phyloP scores from a whole-genome alignment of 2,888 invertebrate species.

The Alsophila aescularia region DNA sequence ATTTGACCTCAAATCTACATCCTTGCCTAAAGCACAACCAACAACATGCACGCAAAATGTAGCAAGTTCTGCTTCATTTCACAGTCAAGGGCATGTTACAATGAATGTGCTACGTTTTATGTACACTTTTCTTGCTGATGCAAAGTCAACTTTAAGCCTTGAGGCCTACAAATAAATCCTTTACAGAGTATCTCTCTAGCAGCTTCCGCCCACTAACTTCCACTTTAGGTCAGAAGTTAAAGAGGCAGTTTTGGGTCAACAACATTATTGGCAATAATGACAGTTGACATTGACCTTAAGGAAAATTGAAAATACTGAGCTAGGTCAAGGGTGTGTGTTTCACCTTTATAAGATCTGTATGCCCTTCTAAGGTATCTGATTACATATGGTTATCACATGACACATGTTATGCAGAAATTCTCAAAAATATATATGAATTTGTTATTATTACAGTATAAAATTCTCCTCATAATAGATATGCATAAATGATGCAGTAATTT shows the following conservation, averaged over 20 bases:
- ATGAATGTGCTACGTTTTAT: too few relatives aligned
- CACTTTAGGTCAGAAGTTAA: conserved; percentile 13
- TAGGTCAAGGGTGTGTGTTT: conserved; percentile 19
- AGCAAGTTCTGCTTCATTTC: too few relatives aligned
- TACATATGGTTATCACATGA: conserved; percentile 6
- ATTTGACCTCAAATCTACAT: too few relatives aligned
- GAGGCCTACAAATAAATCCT: too few relatives aligned
- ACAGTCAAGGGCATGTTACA: too few relatives aligned
- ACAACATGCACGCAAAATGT: too few relatives aligned
- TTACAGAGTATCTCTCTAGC: not conserved
- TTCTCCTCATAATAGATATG: not conserved
- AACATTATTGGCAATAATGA: conserved; percentile 4
- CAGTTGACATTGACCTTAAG: conserved; percentile 18
- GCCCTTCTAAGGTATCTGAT: conserved; percentile 13
- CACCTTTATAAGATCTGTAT: conserved; percentile 6
- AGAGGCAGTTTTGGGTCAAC: conserved; percentile 14
- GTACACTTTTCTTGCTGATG: too few relatives aligned
- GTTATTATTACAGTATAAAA: not conserved
- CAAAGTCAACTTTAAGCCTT: too few relatives aligned
- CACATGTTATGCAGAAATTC: not conserved
- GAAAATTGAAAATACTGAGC: conserved; percentile 11
- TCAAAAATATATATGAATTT: too few relatives aligned
- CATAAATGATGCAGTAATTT: not conserved
- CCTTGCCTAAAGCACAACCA: too few relatives aligned
- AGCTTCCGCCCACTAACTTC: conserved; percentile 7